Percentiles rank a stretch among this genome's conserved stretches.
phyloP scores from a whole-genome alignment of 2,888 invertebrate species.

The Synergus itoensis region DNA sequence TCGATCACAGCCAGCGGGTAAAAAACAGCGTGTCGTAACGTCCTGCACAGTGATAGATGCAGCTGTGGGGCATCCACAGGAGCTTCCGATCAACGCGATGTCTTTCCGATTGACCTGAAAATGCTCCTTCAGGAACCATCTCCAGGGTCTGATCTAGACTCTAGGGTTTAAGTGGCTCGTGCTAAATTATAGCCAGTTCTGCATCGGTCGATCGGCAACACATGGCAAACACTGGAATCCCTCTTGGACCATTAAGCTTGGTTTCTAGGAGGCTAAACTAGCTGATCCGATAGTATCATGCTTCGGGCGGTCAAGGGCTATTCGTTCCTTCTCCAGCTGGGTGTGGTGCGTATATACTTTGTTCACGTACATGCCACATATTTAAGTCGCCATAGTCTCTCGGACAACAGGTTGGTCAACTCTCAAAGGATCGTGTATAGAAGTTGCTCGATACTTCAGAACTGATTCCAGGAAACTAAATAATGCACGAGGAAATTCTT shows the following conservation, averaged over 20 bases:
- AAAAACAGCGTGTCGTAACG: constrained; percentile 2
- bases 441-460: constrained; percentile 3
- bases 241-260: constrained; percentile 29
- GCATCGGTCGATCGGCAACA: constrained; percentile 29
- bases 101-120: not conserved
- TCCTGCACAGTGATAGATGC: constrained; percentile 6
- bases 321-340: constrained; percentile 54
- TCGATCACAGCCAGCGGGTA: not conserved
- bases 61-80: constrained; percentile 1
- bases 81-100: constrained; percentile 5
- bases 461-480: constrained; percentile 12
- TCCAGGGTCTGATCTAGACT: not conserved
- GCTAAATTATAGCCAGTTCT: constrained; percentile 42
- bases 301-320: constrained; percentile 48
- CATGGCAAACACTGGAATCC: constrained; percentile 37
- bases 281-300: constrained; percentile 58
- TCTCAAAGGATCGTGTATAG: constrained; percentile 12
- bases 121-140: constrained; percentile 5
- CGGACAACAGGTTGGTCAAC: constrained; percentile 43
- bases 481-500: constrained; percentile 18
- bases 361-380: constrained; percentile 30
- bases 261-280: constrained; percentile 53
- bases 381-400: constrained; percentile 52
- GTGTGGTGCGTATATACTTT: constrained; percentile 52
- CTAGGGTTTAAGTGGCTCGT: constrained; percentile 31